Base-by-base conservation (phyloP, 2,797 vertebrate species). In the Thamnophis elegans region DNA sequence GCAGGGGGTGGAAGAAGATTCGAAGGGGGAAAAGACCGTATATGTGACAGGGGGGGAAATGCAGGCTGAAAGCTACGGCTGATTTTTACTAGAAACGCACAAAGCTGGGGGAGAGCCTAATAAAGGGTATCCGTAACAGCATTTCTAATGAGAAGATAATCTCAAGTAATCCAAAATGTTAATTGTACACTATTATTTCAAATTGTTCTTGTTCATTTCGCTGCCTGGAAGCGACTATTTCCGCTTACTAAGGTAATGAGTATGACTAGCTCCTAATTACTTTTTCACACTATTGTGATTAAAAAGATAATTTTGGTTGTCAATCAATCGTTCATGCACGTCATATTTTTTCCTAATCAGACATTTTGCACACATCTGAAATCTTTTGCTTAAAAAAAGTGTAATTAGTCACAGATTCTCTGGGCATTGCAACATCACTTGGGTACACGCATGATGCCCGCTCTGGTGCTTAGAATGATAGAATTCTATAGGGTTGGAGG, bases 191-290 rank as follows among this genome's bases (percentile, higher is more conserved):
- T 96, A 96, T 94, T 96, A 94, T 94, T 95, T 97, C 96, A 97
- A 97, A 97, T 96, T 95, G 94, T 97, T 98, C 92, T 95, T 96
- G 96, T 95, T 97, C 96, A 97, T 97, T 98, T 97, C 96, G 65
- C 95, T 96, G 94, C 28, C 97, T 96, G 91, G 88, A 92, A 96
- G 90, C 95, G 97, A 97, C 96, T 96, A 97, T 98, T 97, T 97
- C 9, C 96, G 91, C 94, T 97, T 98, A 98, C 98, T 97, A 97
- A 97, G 95, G 93, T 96, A 97, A 97, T 94, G 96, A 95, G 97
- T 97, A 98, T 98, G 97, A 97, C 96, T 96, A 97, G 96, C 97
- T 97, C 96, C 91, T 97, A 97, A 98, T 97, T 97, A 97, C 96
- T 97, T 97, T 96, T 96, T 96, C 95, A 95, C 94, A 96, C 97